These are phyloP conservation scores for Rotaria magnacalcarata DNA, from an alignment of 2,888 invertebrate genomes.

Conservation along the genomic window DNA sequence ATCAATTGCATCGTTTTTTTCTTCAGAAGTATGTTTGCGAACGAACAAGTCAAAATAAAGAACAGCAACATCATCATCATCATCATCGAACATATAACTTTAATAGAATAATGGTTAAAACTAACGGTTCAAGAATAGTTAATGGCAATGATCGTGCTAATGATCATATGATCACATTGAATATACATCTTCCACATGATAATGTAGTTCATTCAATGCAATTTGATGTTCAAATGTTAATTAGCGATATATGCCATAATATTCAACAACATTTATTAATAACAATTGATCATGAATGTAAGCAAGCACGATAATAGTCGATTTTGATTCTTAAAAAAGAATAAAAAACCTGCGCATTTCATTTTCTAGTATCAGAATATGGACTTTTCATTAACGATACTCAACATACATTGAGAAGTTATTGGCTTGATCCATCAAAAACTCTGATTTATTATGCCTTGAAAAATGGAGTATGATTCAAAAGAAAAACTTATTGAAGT, in stretches of 20 bases:
- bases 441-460: conserved; percentile 93
- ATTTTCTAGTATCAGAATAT: conserved; percentile 79
- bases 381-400: conserved; percentile 87
- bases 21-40: conserved; percentile 35
- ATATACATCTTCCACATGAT: conserved; percentile 10
- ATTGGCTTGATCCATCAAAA: conserved; percentile 90
- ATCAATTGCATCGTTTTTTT: neutral
- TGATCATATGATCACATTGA: conserved; percentile 10
- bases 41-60: neutral
- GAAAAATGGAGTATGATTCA: conserved; percentile 69
- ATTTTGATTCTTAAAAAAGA: neutral
- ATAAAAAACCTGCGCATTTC: neutral
- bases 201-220: conserved; percentile 12
- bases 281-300: neutral
- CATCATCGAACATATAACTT: neutral
- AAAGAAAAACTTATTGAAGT: neutral
- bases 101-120: neutral
- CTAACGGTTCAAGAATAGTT: neutral
- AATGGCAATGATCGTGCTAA: neutral
- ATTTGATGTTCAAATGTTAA: conserved; percentile 16
- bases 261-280: conserved; percentile 2
- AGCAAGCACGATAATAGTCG: neutral
- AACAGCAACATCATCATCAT: neutral
- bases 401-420: conserved; percentile 84
- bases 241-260: neutral